Evolutionary conservation across 2,888 invertebrate genomes (phyloP), one percentile per base, ranked within the genome.

Genomic region (Coronaproctus castanopsis): DNA sequence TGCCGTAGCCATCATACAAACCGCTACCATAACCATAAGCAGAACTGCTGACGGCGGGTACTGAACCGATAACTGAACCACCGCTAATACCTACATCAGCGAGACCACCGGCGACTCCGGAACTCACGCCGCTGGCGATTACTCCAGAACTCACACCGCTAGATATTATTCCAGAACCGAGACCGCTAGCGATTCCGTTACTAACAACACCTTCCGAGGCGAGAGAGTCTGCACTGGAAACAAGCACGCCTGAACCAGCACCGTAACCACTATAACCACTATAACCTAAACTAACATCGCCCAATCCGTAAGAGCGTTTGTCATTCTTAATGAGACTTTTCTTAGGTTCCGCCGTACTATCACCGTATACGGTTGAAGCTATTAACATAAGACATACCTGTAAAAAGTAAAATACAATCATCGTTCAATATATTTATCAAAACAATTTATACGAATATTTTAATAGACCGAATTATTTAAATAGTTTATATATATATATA

Each of bases 361-460:
- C 18, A 49, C 48, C 20, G 8, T 21, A 20, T 18, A 24, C 58
- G 3, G 49, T 54, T 18, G 54, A 21, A n/a, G 54, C 54, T 21
- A 54, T 20, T 48, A 58, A 19, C 19, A 58, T 21, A 14, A 54
- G 22, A 54, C 58, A 58, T 48, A 55, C 58, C 58, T 58, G 58
- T n/a, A 24, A 21, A 21, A 21, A n/a, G n/a, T n/a, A n/a, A n/a
- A n/a, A n/a, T n/a, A n/a, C n/a, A n/a, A n/a, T n/a, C n/a, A n/a
- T n/a, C n/a, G n/a, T n/a, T n/a, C n/a, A n/a, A n/a, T n/a, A n/a
- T n/a, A n/a, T n/a, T n/a, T n/a, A n/a, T n/a, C n/a, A n/a, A n/a
- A n/a, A n/a, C n/a, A n/a, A n/a, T n/a, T n/a, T n/a, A n/a, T n/a
- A n/a, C n/a, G n/a, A n/a, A n/a, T n/a, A n/a, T n/a, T n/a, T n/a